Base-by-base conservation (phyloP, 35 echinoderm and acorn worm genomes). In the Hemicentrotus pulcherrimus region DNA sequence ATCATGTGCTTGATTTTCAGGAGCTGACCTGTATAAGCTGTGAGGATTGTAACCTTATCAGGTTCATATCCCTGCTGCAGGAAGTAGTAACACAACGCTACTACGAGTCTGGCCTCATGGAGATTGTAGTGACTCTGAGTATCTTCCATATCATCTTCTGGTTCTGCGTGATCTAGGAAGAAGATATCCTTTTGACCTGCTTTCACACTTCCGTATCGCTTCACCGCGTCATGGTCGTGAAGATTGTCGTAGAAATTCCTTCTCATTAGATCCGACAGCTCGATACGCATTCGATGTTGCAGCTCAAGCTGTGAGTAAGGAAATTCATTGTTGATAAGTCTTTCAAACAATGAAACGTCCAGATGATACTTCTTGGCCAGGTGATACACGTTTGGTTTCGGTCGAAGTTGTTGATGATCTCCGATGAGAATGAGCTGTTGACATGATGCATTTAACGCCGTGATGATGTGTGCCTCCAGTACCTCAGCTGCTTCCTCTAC, bases 401-500 rank as follows among this genome's bases (percentile, higher is more conserved):
- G 97, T 46, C 96, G 88, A 15, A 99, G 88, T 95, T 99, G 98
- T 86, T 99, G 97, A 86, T 99, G 98, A 88, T 99, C 98, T 31
- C 98, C 98, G 24, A 99, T 99, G 0, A 99, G 91, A 90, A 99
- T 97, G 9, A 99, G 94, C 46, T 99, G 98, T 91, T 97, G 31
- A 85, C 97, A 97, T n/a, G 88, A 32, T 6, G 88, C 46, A 88
- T 61, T 95, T n/a, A 98, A 61, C 14, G 94, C 89, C 10, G 97
- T 96, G 10, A 98, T 86, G 47, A 98, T 96, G 50, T 99, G 98
- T 59, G 98, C 91, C 91, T 99, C 98, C 7, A 99, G 86, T 47
- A 99, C 94, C 94, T 99, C 98, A 13, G 98, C 98, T 47, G 98
- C 98, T 92, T 99, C 98, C 92, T 99, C 98, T 2, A 99, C 97